Evolutionary conservation across 2,113 vertebrate genomes (phyloP).

Genomic region (Hypocryptadius cinnamomeus): DNA sequence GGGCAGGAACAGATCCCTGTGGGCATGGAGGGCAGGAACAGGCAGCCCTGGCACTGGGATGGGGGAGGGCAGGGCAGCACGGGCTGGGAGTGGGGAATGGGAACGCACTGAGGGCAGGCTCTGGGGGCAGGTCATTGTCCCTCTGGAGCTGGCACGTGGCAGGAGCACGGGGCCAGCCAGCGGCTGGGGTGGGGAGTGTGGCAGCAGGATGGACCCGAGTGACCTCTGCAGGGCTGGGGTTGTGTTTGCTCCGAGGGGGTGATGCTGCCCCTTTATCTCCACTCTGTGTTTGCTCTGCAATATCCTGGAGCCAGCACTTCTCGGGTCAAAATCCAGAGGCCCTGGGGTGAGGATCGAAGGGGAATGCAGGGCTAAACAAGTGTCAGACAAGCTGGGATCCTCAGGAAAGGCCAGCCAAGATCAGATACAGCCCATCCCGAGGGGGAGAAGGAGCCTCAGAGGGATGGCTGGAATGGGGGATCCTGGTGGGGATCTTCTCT

Average conservation of each 20-base stretch:
- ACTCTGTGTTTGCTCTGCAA: neutral
- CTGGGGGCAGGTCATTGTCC: neutral
- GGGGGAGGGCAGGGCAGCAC: neutral
- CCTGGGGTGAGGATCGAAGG: neutral
- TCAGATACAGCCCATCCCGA: neutral
- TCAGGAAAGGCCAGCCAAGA: neutral
- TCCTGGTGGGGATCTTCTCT: accelerated
- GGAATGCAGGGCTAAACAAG: neutral
- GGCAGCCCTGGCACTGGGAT: neutral
- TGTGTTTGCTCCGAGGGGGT: neutral
- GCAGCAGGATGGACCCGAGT: neutral
- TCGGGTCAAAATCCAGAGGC: slow-evolving; percentile 15
- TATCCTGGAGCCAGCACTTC: neutral
- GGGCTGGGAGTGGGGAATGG: neutral
- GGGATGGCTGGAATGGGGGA: neutral
- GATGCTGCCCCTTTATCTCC: neutral
- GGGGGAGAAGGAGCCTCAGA: neutral
- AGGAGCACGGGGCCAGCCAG: neutral
- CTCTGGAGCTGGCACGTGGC: neutral
- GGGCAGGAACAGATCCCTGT: neutral
- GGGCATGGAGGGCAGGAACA: neutral
- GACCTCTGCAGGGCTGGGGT: neutral
- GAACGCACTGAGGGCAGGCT: too few species aligned
- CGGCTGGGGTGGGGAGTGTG: neutral
- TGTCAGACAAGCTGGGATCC: neutral